Conservation (phyloP, 2,113 vertebrate genomes). For the Neotragus pygmaeus region DNA sequence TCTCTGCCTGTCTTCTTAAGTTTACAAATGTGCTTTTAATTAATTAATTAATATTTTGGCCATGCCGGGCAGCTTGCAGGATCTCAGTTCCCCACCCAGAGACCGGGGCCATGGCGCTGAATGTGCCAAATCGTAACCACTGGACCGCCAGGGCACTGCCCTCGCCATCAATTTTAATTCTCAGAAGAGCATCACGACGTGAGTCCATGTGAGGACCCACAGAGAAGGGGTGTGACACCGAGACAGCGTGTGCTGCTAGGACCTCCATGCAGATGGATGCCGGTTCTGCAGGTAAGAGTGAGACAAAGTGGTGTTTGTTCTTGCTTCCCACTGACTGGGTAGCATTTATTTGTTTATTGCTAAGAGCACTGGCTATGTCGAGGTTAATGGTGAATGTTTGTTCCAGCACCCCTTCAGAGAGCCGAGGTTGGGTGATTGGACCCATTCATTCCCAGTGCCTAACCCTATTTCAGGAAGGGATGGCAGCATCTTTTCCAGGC, state of each 20-base stretch:
- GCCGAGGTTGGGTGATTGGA: not conserved
- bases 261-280: accelerated
- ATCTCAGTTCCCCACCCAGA: not conserved
- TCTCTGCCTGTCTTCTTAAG: not conserved
- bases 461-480: not conserved
- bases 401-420: not conserved
- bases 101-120: not conserved
- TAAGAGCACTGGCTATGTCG: not conserved
- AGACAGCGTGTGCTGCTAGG: not conserved
- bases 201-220: not conserved
- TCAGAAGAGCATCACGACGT: not conserved
- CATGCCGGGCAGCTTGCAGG: not conserved
- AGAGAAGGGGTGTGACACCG: not conserved
- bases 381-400: not conserved
- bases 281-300: accelerated
- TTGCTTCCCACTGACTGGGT: not conserved
- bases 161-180: not conserved
- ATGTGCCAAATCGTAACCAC: not conserved
- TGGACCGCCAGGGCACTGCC: not conserved
- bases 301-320: not conserved
- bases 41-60: not conserved
- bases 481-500: not conserved
- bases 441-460: not conserved
- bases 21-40: not conserved
- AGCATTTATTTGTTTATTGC: not conserved